Evolutionary conservation across 1,140 invertebrate genomes (phyloP).

Genomic region (Aethina tumida): DNA sequence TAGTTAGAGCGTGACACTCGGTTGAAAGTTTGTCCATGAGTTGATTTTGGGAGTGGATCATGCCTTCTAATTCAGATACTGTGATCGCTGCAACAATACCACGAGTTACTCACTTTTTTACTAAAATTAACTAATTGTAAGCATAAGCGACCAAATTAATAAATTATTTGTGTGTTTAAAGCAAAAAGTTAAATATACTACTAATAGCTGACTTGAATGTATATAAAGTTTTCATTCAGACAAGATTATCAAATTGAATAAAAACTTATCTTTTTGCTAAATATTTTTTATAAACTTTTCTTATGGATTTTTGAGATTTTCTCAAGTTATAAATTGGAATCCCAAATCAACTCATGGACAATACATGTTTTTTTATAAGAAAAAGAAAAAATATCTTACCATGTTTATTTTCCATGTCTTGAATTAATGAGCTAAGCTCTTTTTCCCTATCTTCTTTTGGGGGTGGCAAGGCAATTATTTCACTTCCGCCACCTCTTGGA

Average conservation of each 20-base stretch:
- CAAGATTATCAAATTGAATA: too few species aligned
- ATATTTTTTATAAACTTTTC: too few species aligned
- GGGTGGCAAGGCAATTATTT: constrained; percentile 29
- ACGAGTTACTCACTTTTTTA: constrained; percentile 10
- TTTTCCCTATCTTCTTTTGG: constrained; percentile 42
- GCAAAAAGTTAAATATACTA: too few species aligned
- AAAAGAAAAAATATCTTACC: constrained; percentile 43
- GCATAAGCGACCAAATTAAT: too few species aligned
- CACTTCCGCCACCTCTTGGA: constrained; percentile 14
- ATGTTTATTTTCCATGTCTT: constrained; percentile 70
- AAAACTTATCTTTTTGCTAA: too few species aligned
- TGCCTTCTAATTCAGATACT: constrained; percentile 71
- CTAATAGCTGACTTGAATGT: too few species aligned
- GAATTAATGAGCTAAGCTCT: constrained; percentile 59
- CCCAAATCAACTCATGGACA: constrained; percentile 31
- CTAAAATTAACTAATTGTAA: neutral
- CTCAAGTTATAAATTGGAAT: too few species aligned
- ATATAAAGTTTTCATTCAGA: too few species aligned
- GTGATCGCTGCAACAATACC: constrained; percentile 58
- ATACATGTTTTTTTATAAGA: constrained; percentile 4
- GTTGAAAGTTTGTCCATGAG: constrained; percentile 77
- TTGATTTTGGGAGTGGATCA: constrained; percentile 77
- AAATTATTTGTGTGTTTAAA: too few species aligned
- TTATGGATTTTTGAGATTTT: too few species aligned
- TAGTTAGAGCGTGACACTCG: constrained; percentile 75